A percentile compares a stretch with the other conserved stretches of the same genome.
Conservation (phyloP, 2,888 invertebrate genomes). For the Mermis nigrescens region DNA sequence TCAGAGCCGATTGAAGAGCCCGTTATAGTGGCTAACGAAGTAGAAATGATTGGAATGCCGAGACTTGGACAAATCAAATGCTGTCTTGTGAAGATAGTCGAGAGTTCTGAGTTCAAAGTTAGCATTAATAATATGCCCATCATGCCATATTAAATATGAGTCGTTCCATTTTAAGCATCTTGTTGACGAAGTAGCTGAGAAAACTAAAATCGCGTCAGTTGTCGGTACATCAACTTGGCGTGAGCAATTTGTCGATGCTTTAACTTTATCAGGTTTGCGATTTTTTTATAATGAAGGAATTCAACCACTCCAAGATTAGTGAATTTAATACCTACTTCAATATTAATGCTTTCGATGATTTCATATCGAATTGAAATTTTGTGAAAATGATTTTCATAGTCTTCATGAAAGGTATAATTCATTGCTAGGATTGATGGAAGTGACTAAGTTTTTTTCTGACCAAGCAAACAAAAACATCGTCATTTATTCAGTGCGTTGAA, state of each 20-base stretch:
- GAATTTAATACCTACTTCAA: too few relatives aligned
- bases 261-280: constrained; percentile 66
- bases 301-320: neutral
- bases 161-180: neutral
- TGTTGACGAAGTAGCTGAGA: neutral
- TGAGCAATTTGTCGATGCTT: constrained; percentile 88
- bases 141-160: neutral
- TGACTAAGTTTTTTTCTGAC: too few relatives aligned
- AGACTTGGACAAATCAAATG: constrained; percentile 63
- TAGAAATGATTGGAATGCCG: constrained; percentile 52
- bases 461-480: too few relatives aligned
- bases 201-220: constrained; percentile 46
- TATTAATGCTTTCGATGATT: too few relatives aligned
- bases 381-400: too few relatives aligned
- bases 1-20: constrained; percentile 80
- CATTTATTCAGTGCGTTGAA: too few relatives aligned
- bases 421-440: too few relatives aligned
- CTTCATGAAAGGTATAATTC: too few relatives aligned
- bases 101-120: constrained; percentile 96
- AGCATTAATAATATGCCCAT: constrained; percentile 21
- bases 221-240: constrained; percentile 85
- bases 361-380: too few relatives aligned
- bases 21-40: constrained; percentile 35
- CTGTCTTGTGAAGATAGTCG: constrained; percentile 73
- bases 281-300: neutral